Percentiles rank a stretch among this genome's conserved stretches.
Evolutionary conservation across 2,888 invertebrate species (phyloP).

Genomic region (Saturnia japonica): DNA sequence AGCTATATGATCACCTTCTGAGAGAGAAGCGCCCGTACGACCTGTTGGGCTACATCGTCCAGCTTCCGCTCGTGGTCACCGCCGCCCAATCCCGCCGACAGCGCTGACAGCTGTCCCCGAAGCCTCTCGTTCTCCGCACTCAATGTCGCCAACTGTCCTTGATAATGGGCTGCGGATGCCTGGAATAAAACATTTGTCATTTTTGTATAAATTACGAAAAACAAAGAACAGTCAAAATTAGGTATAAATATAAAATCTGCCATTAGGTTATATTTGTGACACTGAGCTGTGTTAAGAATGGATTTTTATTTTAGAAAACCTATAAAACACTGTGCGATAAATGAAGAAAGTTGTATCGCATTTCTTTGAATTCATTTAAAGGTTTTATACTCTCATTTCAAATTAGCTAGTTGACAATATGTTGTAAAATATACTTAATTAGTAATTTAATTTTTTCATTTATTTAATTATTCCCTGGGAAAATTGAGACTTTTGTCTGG

Average conservation of each 20-base stretch:
- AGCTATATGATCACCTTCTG: conserved; percentile 85
- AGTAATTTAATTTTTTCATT: no score
- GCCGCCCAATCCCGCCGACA: conserved; percentile 66
- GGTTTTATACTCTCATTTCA: no score
- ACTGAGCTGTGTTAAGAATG: not conserved
- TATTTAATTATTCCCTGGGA: no score
- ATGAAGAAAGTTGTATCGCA: no score
- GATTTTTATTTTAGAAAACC: no score
- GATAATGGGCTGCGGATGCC: conserved; percentile 88
- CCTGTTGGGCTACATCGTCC: conserved; percentile 92
- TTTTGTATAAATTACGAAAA: not conserved
- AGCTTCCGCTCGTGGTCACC: conserved; percentile 91
- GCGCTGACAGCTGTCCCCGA: conserved; percentile 79
- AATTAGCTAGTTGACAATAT: no score
- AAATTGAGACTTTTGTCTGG: no score
- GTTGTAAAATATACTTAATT: no score
- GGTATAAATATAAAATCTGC: not conserved
- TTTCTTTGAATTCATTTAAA: no score
- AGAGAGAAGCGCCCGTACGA: conserved; percentile 90
- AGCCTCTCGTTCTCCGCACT: conserved; percentile 86
- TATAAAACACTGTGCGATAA: no score
- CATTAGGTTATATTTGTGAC: not conserved
- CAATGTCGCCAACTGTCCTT: conserved; percentile 84
- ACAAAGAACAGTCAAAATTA: not conserved
- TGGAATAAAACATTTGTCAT: conserved; percentile 53